These are phyloP conservation scores for Incurvaria masculella DNA, from an alignment of 2,888 invertebrate species.

Conservation along the genomic window DNA sequence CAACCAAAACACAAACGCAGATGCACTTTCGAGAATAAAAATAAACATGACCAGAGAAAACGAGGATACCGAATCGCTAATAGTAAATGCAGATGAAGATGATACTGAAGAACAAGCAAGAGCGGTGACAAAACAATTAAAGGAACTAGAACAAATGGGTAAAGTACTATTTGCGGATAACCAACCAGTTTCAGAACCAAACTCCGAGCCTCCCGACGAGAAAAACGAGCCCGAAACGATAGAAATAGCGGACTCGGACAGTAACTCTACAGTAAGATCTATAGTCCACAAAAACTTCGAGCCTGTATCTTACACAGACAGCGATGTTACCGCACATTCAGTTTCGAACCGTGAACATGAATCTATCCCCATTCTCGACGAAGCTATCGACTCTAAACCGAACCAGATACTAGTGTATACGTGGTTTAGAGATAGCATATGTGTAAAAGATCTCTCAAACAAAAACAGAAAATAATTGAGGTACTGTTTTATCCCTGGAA, in stretches of 20 bases:
- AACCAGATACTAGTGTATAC: constrained; percentile 19
- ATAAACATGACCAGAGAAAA: constrained; percentile 8
- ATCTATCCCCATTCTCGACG: constrained; percentile 19
- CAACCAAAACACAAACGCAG: constrained; percentile 21
- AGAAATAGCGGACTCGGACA: background rate
- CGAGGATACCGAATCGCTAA: constrained; percentile 5
- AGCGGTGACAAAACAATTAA: too few relatives aligned
- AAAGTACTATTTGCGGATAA: background rate
- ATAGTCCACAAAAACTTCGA: too few relatives aligned
- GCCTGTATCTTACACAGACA: too few relatives aligned
- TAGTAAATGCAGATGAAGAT: constrained; percentile 8
- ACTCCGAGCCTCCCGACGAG: background rate
- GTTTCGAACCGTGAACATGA: background rate
- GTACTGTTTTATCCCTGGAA: too few relatives aligned
- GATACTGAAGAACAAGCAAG: background rate
- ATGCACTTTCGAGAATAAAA: constrained; percentile 16
- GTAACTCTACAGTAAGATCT: constrained; percentile 1
- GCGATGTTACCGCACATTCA: background rate
- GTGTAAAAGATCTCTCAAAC: constrained; percentile 16
- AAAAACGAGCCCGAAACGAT: background rate
- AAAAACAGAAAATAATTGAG: constrained; percentile 20
- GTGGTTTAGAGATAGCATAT: constrained; percentile 16
- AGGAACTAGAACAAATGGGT: too few relatives aligned
- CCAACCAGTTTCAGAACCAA: background rate
- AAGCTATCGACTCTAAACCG: constrained; percentile 22